Evolutionary conservation across 2,113 vertebrate species (phyloP), one percentile per base, ranked within the genome.

Genomic region (Chaetodon auriga): DNA sequence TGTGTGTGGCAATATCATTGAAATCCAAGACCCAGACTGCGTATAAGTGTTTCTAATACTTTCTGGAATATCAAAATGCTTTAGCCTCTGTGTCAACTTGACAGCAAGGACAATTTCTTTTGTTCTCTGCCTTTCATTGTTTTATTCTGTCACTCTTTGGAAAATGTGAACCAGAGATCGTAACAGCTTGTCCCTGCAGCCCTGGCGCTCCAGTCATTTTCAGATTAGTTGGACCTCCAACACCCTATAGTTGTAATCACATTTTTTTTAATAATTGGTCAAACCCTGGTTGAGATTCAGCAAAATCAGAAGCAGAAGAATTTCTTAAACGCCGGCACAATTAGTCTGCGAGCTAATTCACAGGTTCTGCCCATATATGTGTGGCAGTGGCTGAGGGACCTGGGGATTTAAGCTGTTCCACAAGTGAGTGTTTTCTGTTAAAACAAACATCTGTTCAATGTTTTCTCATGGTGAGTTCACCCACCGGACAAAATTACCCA

Each of bases 381-480:
- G 84, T 81, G 81, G 77, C 77, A 75, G 82, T 76, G 80, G 70
- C 77, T 83, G 46, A 80, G 78, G 86, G 86, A 89, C 55, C 75
- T 38, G 61, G 86, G 80, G 85, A 92, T 78, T 86, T 68, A 58
- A 62, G 18, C 68, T 58, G n/a, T 69, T 90, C 84, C 85, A 85
- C 86, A 85, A 79, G 75, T 88, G 86, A 90, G 75, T 58, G 74
- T 85, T 90, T 89, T 84, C 76, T 55, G 80, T 84, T 86, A 75
- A 83, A 91, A 85, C 82, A 80, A 91, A 90, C 89, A 92, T 92
- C 86, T 91, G 88, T 87, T 91, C 88, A 75, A 66, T 84, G 86
- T 87, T 91, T 88, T 90, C 82, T 87, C 75, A 69, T 18, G 16
- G 74, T 80, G 84, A 88, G 74, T 77, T 86, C 87, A 92, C 87